A percentile compares a stretch with the other conserved stretches of the same genome.
Conservation (phyloP, 2,113 vertebrate genomes). For the Lota lota region DNA sequence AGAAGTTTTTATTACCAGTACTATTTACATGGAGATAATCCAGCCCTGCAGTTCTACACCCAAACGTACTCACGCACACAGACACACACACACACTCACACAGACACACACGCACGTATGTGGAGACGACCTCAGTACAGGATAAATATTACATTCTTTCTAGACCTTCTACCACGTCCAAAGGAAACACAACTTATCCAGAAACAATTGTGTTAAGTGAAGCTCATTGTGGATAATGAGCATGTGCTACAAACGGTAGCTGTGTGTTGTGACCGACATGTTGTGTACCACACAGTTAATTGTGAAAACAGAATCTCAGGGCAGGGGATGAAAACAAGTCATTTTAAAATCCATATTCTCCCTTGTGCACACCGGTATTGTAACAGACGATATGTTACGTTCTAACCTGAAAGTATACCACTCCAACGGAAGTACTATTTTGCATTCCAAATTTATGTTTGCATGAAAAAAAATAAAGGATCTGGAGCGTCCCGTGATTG, state of each 20-base stretch:
- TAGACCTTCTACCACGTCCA: constrained; percentile 38
- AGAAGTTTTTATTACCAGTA: constrained; percentile 74
- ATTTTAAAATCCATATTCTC: neutral
- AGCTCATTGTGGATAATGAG: constrained; percentile 18
- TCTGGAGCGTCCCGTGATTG: too few relatives aligned
- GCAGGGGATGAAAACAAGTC: neutral
- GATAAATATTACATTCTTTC: constrained; percentile 50
- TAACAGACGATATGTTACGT: neutral
- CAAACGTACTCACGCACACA: constrained; percentile 45
- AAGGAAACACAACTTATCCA: constrained; percentile 29
- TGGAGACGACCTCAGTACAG: constrained; percentile 37
- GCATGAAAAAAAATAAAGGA: too few relatives aligned
- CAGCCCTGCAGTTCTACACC: constrained; percentile 25
- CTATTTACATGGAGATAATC: constrained; percentile 82
- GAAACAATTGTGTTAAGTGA: constrained; percentile 37
- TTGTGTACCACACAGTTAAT: constrained; percentile 1
- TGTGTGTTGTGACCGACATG: constrained; percentile 11
- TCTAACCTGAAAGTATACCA: too few relatives aligned
- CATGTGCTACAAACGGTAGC: constrained; percentile 5
- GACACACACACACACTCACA: constrained; percentile 50
- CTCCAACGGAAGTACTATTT: too few relatives aligned
- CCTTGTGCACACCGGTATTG: neutral
- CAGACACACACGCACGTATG: constrained; percentile 13
- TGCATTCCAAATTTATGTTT: too few relatives aligned
- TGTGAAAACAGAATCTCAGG: neutral